Conservation (phyloP, 2,113 vertebrate genomes). For the Raja brachyura region DNA sequence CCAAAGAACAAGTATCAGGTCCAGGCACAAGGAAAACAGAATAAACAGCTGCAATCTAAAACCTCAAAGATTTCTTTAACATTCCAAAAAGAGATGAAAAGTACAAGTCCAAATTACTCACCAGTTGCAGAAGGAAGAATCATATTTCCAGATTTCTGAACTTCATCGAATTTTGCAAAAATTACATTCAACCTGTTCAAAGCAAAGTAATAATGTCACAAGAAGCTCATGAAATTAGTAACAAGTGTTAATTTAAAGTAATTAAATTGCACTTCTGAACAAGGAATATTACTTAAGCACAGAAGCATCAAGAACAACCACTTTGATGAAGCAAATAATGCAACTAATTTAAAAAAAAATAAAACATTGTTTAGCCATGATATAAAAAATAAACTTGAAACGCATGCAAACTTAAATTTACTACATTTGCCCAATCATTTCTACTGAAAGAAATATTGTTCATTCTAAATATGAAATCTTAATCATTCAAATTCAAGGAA, state of each 20-base stretch:
- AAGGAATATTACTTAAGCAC: neutral
- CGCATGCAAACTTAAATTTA: too few relatives aligned
- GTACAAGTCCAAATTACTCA: conserved; percentile 55
- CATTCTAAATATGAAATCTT: neutral
- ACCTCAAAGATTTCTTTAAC: neutral
- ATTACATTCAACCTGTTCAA: conserved; percentile 89
- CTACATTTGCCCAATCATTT: neutral
- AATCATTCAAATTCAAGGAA: neutral
- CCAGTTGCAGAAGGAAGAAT: conserved; percentile 75
- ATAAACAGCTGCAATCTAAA: neutral
- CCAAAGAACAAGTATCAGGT: neutral
- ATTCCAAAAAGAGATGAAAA: neutral
- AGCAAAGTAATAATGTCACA: conserved; percentile 41
- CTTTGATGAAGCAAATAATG: neutral
- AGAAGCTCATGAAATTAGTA: neutral
- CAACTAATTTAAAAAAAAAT: neutral
- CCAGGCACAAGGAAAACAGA: neutral
- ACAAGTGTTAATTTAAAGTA: neutral
- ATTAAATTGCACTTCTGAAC: neutral
- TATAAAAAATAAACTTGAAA: neutral
- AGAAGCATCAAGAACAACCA: neutral
- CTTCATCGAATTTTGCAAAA: conserved; percentile 95
- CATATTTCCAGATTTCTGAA: conserved; percentile 96
- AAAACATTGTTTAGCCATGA: neutral
- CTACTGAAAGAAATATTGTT: neutral